phyloP scores from a whole-genome alignment of 1,140 invertebrate species.

The Thereuonema tuberculata region DNA sequence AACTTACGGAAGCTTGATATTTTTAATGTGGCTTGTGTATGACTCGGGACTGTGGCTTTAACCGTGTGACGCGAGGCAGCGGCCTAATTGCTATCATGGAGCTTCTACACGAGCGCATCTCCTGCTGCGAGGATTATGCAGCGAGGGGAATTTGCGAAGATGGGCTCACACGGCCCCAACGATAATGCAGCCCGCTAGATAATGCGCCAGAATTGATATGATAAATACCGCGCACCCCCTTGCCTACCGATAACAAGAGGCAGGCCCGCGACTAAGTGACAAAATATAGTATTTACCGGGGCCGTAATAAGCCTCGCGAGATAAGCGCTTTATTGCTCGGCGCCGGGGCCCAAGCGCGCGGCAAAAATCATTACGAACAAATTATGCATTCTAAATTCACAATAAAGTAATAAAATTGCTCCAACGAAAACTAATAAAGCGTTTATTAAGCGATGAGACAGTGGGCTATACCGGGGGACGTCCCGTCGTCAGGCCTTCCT shows the following conservation, averaged over 20 bases:
- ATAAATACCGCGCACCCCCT: not conserved
- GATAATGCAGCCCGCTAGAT: not conserved
- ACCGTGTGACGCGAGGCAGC: no score
- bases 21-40: no score
- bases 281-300: constrained; percentile 6
- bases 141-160: not conserved
- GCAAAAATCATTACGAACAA: constrained; percentile 5
- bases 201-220: constrained; percentile 6
- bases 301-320: not conserved
- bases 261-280: not conserved
- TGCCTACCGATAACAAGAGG: not conserved
- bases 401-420: constrained; percentile 3
- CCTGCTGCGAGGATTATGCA: not conserved
- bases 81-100: not conserved
- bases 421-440: not conserved
- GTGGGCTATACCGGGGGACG: not conserved
- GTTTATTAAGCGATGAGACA: not conserved
- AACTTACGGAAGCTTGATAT: no score
- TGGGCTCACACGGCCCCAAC: not conserved
- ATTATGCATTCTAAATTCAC: constrained; percentile 9
- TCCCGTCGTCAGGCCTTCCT: not conserved
- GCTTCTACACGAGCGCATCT: not conserved
- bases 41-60: no score
- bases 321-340: not conserved
- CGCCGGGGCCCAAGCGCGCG: not conserved